Conservation (phyloP, 2,888 invertebrate species). For the Neoscelio sp. region DNA sequence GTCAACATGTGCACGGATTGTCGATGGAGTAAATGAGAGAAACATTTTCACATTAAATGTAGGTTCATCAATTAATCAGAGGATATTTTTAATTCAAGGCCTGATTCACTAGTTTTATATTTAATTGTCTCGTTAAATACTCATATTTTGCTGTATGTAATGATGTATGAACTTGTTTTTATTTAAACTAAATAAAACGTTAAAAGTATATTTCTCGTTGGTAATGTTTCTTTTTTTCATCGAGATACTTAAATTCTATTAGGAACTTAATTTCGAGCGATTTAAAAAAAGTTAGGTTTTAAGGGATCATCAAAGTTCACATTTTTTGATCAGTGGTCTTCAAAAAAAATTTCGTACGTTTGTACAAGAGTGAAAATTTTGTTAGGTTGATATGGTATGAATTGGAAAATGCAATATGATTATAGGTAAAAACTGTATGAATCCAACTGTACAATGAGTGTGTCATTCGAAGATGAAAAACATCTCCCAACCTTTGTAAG, state of each 20-base stretch:
- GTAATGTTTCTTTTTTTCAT: too few species aligned
- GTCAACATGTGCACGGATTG: constrained; percentile 22
- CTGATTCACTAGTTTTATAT: constrained; percentile 16
- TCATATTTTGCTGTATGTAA: too few species aligned
- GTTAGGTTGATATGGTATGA: too few species aligned
- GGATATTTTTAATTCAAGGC: constrained; percentile 43
- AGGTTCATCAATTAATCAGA: constrained; percentile 10
- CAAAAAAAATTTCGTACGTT: too few species aligned
- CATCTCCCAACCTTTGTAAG: constrained; percentile 31
- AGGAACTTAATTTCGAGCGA: too few species aligned
- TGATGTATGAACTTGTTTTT: too few species aligned
- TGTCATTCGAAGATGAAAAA: constrained; percentile 33
- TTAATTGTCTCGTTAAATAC: constrained; percentile 37
- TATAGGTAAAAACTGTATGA: constrained; percentile 3
- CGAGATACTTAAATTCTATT: constrained; percentile 10
- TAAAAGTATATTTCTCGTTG: too few species aligned
- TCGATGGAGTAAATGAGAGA: constrained; percentile 10
- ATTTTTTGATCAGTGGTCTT: too few species aligned
- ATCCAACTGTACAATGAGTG: constrained; percentile 9
- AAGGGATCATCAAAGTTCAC: background rate
- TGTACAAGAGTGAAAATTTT: too few species aligned
- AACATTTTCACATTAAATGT: constrained; percentile 18
- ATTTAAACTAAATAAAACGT: too few species aligned
- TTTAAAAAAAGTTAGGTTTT: constrained; percentile 14
- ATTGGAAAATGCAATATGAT: constrained; percentile 1